Conservation (phyloP, 2,888 invertebrate species). For the Geophilus truncorum region DNA sequence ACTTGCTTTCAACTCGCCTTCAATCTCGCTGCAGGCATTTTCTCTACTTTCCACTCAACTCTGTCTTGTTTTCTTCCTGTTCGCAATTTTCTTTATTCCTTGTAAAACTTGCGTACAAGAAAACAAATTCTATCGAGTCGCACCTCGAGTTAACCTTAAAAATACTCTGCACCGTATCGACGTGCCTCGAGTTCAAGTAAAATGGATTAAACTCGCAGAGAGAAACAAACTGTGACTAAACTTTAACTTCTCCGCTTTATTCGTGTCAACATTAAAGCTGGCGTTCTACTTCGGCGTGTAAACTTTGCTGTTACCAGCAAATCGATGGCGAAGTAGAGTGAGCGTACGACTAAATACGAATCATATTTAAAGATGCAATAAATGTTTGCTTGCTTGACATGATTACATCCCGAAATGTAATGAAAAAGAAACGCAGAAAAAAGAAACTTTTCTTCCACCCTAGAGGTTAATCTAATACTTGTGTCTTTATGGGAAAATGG, state of each 20-base stretch:
- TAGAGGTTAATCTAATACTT: conserved; percentile 12
- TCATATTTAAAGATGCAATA: conserved; percentile 6
- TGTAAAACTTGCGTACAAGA: not conserved
- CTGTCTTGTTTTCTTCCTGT: not conserved
- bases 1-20: too few relatives aligned
- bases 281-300: too few relatives aligned
- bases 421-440: conserved; percentile 14
- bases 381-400: not conserved
- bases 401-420: conserved; percentile 1
- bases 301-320: not conserved
- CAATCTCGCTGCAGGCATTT: too few relatives aligned
- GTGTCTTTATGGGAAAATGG: conserved; percentile 8
- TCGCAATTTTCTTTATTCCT: not conserved
- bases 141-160: too few relatives aligned
- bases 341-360: not conserved
- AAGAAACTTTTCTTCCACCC: not conserved
- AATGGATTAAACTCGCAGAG: not conserved
- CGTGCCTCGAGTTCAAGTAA: not conserved
- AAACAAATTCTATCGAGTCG: not conserved
- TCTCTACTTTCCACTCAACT: not conserved
- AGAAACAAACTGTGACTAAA: not conserved
- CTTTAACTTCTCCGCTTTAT: not conserved
- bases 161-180: too few relatives aligned
- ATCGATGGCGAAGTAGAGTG: not conserved
- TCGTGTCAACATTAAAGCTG: too few relatives aligned